phyloP scores from a whole-genome alignment of 2,888 invertebrate species.

The Drosophila testacea region DNA sequence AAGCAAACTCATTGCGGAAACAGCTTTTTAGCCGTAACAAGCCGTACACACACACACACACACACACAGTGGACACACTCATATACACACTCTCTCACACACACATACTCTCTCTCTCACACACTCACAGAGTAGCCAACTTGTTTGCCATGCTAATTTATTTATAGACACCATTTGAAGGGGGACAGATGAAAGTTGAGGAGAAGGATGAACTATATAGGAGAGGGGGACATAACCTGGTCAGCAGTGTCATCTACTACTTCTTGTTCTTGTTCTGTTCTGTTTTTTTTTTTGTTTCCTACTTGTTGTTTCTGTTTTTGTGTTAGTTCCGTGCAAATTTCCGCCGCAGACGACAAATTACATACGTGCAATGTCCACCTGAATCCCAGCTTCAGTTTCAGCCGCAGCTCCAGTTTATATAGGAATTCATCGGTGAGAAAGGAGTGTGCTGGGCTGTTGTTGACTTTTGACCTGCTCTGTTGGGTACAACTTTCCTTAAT shows the following conservation, averaged over 20 bases:
- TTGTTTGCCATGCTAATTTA: conserved; percentile 82
- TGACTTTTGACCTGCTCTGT: conserved; percentile 2
- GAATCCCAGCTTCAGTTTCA: conserved; percentile 5
- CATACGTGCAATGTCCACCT: conserved; percentile 65
- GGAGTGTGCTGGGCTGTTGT: not conserved
- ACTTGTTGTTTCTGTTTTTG: conserved; percentile 23
- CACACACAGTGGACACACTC: conserved; percentile 16
- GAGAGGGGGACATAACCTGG: conserved; percentile 17
- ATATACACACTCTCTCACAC: conserved; percentile 16
- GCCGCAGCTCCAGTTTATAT: not conserved
- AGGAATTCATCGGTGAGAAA: not conserved
- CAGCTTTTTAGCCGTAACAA: conserved; percentile 79
- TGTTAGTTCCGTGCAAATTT: conserved; percentile 71
- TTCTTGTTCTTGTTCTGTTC: not conserved
- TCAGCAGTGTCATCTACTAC: conserved; percentile 19
- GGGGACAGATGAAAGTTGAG: not conserved
- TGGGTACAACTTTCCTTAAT: conserved; percentile 50
- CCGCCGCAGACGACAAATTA: conserved; percentile 79
- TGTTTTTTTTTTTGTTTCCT: not conserved
- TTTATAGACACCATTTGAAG: conserved; percentile 73
- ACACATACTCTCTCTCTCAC: conserved; percentile 13
- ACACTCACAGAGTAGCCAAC: conserved; percentile 41
- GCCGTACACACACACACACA: conserved; percentile 47
- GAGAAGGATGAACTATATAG: not conserved
- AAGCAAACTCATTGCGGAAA: conserved; percentile 81